Conservation (phyloP, 2,113 vertebrate genomes). For the Phrynocephalus versicolor region DNA sequence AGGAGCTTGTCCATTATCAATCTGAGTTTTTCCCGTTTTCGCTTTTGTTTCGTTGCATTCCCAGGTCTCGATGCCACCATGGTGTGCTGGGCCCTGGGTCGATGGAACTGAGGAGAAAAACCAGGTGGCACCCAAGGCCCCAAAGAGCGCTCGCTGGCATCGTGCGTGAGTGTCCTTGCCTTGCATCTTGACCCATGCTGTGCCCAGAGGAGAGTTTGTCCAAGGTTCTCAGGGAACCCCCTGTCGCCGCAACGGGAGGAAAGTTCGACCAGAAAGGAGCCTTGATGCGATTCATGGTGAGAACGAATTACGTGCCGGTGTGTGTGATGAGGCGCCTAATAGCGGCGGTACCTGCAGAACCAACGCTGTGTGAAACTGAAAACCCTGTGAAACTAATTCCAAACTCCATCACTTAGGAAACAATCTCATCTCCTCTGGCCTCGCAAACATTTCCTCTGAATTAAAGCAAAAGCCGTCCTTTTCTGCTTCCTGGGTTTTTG, state of each 20-base stretch:
- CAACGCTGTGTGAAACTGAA: constrained; percentile 19
- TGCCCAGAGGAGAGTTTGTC: background rate
- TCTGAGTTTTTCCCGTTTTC: background rate
- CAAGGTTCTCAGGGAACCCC: background rate
- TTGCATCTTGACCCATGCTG: constrained; percentile 16
- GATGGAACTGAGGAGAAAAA: background rate
- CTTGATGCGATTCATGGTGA: constrained; percentile 17
- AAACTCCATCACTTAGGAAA: constrained; percentile 18
- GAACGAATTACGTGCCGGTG: constrained; percentile 19
- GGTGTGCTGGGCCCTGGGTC: constrained; percentile 8
- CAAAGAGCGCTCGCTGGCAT: background rate
- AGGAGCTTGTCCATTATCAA: background rate
- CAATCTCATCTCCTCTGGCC: background rate
- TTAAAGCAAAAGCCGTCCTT: background rate
- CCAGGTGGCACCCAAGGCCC: background rate
- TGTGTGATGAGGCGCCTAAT: constrained; percentile 32
- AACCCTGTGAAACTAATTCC: constrained; percentile 15
- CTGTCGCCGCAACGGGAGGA: background rate
- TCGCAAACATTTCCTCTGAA: background rate
- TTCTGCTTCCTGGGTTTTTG: background rate
- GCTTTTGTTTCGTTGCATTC: too few relatives aligned
- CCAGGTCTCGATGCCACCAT: background rate
- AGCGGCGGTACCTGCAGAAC: constrained; percentile 4
- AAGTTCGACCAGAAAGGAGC: constrained; percentile 23
- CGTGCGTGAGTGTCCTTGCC: background rate